Conservation (phyloP, 2,797 vertebrate species). For the Florisuga fusca region DNA sequence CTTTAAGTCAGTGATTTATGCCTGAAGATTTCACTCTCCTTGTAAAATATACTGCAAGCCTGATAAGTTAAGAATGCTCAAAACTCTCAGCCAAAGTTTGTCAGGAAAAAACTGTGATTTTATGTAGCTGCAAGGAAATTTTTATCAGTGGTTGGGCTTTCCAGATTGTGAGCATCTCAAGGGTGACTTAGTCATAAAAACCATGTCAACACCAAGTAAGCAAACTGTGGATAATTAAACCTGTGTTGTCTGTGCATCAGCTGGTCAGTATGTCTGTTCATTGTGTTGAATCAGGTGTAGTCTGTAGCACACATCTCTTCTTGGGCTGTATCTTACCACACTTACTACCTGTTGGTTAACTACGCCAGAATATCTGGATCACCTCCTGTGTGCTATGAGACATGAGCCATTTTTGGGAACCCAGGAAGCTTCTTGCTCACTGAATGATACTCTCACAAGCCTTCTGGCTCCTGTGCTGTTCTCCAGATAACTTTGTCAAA, state of each 20-base stretch:
- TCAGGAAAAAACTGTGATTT: slow-evolving; percentile 38
- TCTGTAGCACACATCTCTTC: slow-evolving; percentile 34
- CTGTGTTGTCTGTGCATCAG: slow-evolving; percentile 9
- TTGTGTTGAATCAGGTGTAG: slow-evolving; percentile 23
- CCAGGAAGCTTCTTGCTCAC: not conserved
- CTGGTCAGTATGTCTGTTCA: not conserved
- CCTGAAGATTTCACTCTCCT: slow-evolving; percentile 38
- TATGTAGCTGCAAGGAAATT: slow-evolving; percentile 44
- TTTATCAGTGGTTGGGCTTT: slow-evolving; percentile 54
- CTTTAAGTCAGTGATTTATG: slow-evolving; percentile 69
- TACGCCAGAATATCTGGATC: slow-evolving; percentile 8
- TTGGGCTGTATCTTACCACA: not conserved
- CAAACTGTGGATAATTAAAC: slow-evolving; percentile 38
- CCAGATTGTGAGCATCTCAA: slow-evolving; percentile 4
- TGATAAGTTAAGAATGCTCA: slow-evolving; percentile 49
- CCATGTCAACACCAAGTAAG: slow-evolving; percentile 33
- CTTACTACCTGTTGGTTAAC: not conserved
- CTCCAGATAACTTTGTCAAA: slow-evolving; percentile 27
- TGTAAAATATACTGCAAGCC: slow-evolving; percentile 52
- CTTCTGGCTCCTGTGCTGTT: not conserved
- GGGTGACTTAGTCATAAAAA: slow-evolving; percentile 58
- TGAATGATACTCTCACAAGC: not conserved
- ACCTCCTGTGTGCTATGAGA: not conserved
- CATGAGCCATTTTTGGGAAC: not conserved
- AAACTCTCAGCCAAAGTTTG: slow-evolving; percentile 51